Evolutionary conservation across 2,888 invertebrate species (phyloP), one percentile per base, ranked within the genome.

Genomic region (Neocrepidodera transversa): DNA sequence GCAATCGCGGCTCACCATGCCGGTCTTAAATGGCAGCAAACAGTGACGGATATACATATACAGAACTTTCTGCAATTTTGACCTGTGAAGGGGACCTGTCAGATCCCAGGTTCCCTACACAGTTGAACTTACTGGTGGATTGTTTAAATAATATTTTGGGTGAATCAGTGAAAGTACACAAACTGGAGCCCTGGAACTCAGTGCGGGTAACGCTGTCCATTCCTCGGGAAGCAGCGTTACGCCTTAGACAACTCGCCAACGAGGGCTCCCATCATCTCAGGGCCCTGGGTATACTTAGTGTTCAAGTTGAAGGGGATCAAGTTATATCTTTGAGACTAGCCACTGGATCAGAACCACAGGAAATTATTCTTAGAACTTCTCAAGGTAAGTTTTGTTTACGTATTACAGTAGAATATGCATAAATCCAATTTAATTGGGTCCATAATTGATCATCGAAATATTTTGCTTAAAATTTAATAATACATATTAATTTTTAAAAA

Each of bases 171-270:
- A 83, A 84, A 77, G 84, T 91, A 70, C 84, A 86, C 76, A 91
- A 91, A 80, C 88, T 95, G 84, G 97, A 97, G 87, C 97, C 97
- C 86, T 97, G 95, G 95, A 95, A 96, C 85, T 94, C 95, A 74
- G 97, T 97, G 74, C 90, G 95, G 82, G 95, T 97, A 81, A 97
- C 96, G 83, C 90, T 97, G 86, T 94, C 94, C 79, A 94, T 97
- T 85, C 96, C 97, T 76, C 90, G 92, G 79, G 96, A 96, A 83
- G 97, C 97, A 77, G 97, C 97, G 77, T 85, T 91, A 74, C 89
- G 94, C 71, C 85, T 97, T 76, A 87, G 95, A 73, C 93, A 93
- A 81, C 84, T 97, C 78, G 97, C 97, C 67, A 90, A 92, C 76
- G 92, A 93, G 80, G 95, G 95, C 68, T 93, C 93, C 74, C 86